Percentiles rank a stretch among this genome's conserved stretches.
Evolutionary conservation across 2,888 invertebrate genomes (phyloP).

Genomic region (Protophormia terraenovae): DNA sequence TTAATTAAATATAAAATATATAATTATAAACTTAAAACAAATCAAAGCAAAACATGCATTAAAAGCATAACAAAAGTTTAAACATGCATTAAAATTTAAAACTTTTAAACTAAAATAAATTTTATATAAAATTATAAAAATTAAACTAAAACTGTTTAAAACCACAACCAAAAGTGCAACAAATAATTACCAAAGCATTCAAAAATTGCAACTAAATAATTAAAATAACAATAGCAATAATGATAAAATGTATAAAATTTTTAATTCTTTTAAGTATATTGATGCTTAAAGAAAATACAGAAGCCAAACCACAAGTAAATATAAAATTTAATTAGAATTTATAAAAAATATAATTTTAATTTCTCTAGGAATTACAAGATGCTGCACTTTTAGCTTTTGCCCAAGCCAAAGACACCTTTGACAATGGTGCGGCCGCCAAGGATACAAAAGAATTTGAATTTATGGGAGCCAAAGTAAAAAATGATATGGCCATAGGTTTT

Average conservation of each 20-base stretch:
- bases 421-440: constrained; percentile 71
- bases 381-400: constrained; percentile 69
- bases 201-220: neutral
- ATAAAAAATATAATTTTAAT: neutral
- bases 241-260: neutral
- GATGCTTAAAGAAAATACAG: constrained; percentile 1
- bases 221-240: neutral
- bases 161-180: neutral
- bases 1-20: neutral
- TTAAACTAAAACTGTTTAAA: neutral
- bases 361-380: constrained; percentile 69
- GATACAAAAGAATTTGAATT: constrained; percentile 72
- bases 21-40: neutral
- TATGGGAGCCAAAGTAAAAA: constrained; percentile 69
- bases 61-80: too few relatives aligned
- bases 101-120: too few relatives aligned
- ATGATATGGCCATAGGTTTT: constrained; percentile 69
- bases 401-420: constrained; percentile 71
- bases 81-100: too few relatives aligned
- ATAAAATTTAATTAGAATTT: too few relatives aligned
- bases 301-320: constrained; percentile 14
- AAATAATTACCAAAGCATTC: neutral
- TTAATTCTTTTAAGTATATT: neutral
- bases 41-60: neutral
- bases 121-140: constrained; percentile 30